These are phyloP conservation scores for Machimus rusticus DNA, from an alignment of 2,888 invertebrate species.

Conservation along the genomic window DNA sequence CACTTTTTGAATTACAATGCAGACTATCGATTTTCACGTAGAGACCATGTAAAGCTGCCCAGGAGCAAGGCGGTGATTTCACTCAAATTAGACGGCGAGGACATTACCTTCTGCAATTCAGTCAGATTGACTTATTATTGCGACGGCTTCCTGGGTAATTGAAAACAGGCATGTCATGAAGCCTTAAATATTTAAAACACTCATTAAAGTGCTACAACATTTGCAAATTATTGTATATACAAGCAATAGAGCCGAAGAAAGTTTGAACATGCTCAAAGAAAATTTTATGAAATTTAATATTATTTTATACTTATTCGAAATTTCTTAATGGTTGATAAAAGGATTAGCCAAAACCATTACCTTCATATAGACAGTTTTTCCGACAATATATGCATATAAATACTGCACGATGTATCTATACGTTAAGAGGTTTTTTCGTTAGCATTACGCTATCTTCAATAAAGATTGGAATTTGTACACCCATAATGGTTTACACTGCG, in stretches of 20 bases:
- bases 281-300: background rate
- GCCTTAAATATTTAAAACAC: background rate
- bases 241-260: background rate
- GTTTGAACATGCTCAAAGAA: background rate
- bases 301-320: background rate
- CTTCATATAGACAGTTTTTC: background rate
- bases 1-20: conserved; percentile 23
- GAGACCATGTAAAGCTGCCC: background rate
- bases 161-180: background rate
- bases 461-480: no score
- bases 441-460: no score
- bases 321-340: background rate
- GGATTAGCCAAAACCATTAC: background rate
- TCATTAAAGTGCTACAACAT: background rate
- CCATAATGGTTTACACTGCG: no score
- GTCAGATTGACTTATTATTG: background rate
- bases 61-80: background rate
- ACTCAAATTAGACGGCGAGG: background rate
- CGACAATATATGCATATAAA: no score
- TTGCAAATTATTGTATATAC: background rate
- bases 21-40: conserved; percentile 35
- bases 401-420: no score
- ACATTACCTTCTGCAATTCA: background rate
- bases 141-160: background rate
- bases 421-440: no score